Evolutionary conservation across 2,888 invertebrate species (phyloP), one percentile per base, ranked within the genome.

Genomic region (Drosophila hawaiiensis): DNA sequence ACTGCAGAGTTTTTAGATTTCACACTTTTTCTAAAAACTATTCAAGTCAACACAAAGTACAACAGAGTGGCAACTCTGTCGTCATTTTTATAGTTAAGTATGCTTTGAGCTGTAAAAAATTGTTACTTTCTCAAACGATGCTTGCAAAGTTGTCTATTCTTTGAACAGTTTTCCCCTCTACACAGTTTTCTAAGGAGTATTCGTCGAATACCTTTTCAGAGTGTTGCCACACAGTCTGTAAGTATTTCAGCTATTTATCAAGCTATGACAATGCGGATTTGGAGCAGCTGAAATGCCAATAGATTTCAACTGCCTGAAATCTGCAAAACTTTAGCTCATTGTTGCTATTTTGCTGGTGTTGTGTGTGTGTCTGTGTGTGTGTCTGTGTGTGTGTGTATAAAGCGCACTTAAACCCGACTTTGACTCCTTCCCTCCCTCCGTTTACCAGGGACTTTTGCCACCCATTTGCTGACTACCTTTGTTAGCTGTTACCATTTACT

Each of bases 181-280:
- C 35, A 28, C 9, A 31, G 22, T 31, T 58, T 31, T 12, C 31
- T 12, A 31, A 33, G 61, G 28, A 35, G 62, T 63, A 53, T 64
- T 50, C 55, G 31, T 22, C 41, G 37, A 72, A 53, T 73, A 58
- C 65, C 52, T 53, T 56, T 22, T 58, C 43, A 28, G 60, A 75
- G 80, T 66, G 69, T 73, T 73, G 69, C 64, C 67, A 71, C 53
- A 53, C 25, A 22, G 37, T 59, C 65, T 59, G 69, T 62, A 64
- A 73, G 81, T 81, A 77, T 85, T 89, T 86, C 63, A 74, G 89
- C 86, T 89, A 88, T 89, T 85, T 89, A 85, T 89, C 82, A 86
- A 86, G 80, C 80, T 86, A 83, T 89, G 89, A 85, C 89, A 89
- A 78, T 82, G 89, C 84, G 80, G 78, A 83, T 83, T 86, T 74